A percentile compares a stretch with the other conserved stretches of the same genome.
Conservation (phyloP, 2,113 vertebrate species). For the Rhadina sibilatrix region DNA sequence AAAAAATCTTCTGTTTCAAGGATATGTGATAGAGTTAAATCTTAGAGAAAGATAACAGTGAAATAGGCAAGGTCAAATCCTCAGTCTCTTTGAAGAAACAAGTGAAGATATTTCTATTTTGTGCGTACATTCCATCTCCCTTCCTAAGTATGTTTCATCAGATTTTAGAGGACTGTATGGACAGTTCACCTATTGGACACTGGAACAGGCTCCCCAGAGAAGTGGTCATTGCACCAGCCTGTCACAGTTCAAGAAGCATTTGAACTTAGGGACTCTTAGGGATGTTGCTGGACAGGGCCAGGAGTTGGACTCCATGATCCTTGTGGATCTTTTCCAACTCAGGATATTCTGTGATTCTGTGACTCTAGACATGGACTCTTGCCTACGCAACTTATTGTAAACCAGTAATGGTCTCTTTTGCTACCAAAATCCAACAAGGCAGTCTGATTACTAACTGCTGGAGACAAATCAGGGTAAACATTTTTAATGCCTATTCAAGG, state of each 20-base stretch:
- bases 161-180: neutral
- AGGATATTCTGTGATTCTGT: neutral
- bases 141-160: neutral
- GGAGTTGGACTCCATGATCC: neutral
- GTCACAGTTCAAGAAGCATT: neutral
- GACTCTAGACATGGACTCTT: neutral
- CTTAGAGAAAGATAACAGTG: neutral
- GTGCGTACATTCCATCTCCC: neutral
- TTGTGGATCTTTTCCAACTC: neutral
- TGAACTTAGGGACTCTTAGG: neutral
- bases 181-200: too few species aligned
- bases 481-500: neutral
- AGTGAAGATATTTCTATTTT: neutral
- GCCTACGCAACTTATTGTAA: neutral
- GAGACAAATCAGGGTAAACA: neutral
- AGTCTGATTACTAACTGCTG: neutral
- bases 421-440: neutral
- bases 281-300: neutral
- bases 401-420: neutral
- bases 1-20: neutral
- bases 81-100: neutral
- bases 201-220: neutral
- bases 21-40: neutral
- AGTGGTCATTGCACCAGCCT: too few species aligned
- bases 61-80: neutral